Conservation (phyloP, 2,113 vertebrate species). For the Xenopus tropicalis region DNA sequence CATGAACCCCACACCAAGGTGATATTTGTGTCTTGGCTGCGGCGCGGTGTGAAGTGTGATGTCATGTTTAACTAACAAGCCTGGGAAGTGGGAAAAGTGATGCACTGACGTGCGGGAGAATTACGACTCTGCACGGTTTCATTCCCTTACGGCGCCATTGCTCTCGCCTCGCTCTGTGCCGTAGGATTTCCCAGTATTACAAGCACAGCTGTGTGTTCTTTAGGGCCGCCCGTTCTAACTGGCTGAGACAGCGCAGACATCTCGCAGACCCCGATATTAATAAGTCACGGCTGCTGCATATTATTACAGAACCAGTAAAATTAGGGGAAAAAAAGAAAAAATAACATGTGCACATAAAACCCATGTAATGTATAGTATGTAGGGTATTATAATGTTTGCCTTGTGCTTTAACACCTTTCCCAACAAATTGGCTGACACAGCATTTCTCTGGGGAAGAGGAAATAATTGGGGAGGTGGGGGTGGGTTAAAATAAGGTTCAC, state of each 20-base stretch:
- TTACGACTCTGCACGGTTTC: constrained; percentile 9
- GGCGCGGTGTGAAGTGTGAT: constrained; percentile 9
- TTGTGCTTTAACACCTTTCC: background rate
- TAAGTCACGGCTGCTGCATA: background rate
- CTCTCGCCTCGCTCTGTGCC: background rate
- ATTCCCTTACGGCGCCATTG: constrained; percentile 6
- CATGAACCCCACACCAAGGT: constrained; percentile 9
- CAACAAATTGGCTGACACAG: background rate
- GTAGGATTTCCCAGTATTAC: background rate
- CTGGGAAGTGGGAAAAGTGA: constrained; percentile 6
- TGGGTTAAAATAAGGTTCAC: too few relatives aligned
- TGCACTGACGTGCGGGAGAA: constrained; percentile 6
- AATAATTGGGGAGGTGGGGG: background rate
- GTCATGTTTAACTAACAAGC: constrained; percentile 22
- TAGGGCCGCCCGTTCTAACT: background rate
- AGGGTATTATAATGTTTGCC: background rate
- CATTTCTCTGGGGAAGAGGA: background rate
- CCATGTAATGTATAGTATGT: background rate
- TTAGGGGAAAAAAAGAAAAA: background rate
- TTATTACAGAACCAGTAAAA: background rate
- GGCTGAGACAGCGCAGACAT: constrained; percentile 2
- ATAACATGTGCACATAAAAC: background rate
- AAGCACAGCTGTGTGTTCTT: constrained; percentile 26
- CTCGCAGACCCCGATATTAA: constrained; percentile 1
- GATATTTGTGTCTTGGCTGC: constrained; percentile 5